Evolutionary conservation across 2,797 vertebrate genomes (phyloP).

Genomic region (Acrocephalus scirpaceus): DNA sequence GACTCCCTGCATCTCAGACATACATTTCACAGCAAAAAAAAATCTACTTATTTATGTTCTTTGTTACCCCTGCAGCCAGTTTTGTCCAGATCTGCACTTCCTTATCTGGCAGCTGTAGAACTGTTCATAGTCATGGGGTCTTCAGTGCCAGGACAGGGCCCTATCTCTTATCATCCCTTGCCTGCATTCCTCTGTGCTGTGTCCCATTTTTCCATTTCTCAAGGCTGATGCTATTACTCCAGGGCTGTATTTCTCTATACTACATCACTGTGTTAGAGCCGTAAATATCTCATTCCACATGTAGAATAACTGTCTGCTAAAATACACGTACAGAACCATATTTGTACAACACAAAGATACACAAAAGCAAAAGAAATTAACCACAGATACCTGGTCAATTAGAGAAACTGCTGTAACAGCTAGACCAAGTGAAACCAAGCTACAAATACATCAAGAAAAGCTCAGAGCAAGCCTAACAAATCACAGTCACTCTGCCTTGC

Average conservation of each 20-base stretch:
- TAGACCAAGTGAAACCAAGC: not conserved
- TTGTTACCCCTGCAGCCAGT: not conserved
- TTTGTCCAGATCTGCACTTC: not conserved
- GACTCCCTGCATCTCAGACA: not conserved
- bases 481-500: not conserved
- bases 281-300: not conserved
- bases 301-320: not conserved
- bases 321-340: not conserved
- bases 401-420: not conserved
- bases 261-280: not conserved
- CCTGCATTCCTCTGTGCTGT: not conserved
- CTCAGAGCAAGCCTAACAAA: not conserved
- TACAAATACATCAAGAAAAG: not conserved
- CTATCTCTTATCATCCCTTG: not conserved
- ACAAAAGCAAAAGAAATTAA: not conserved
- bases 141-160: not conserved
- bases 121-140: not conserved
- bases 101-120: not conserved
- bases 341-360: not conserved
- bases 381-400: not conserved
- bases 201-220: not conserved
- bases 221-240: not conserved
- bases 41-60: not conserved
- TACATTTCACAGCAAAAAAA: not conserved
- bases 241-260: not conserved